Base-by-base conservation (phyloP, 2,888 invertebrate genomes). In the Acleris laterana region DNA sequence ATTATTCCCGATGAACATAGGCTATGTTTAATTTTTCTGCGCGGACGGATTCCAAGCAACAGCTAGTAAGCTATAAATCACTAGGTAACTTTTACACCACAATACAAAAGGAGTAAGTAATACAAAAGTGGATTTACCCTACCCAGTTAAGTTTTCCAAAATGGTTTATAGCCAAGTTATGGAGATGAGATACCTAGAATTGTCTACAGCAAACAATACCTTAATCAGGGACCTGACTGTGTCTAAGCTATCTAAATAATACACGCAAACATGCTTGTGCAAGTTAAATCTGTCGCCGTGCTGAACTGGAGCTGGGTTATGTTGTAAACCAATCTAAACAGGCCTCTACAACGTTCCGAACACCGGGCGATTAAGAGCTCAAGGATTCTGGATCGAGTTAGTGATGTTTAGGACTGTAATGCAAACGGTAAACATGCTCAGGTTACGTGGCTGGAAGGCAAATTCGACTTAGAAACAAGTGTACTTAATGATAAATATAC, bases 371-470 rank as follows among this genome's bases (percentile, higher is more conserved):
- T 57, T 38, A 48, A 71, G 68, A 68, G 82, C 67, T 79, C 83
- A 76, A 62, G 71, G 68, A 66, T 53, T 63, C 59, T 83, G 83
- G 85, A 74, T 72, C 57, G 68, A 71, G 74, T 78, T 72, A 78
- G 79, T 75, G 77, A 78, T 87, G 84, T 85, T 88, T 88, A 83
- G 83, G 79, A 83, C 80, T 81, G 85, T 88, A 86, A 87, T 86
- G 80, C 82, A 77, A 78, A 82, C 76, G 73, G 83, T 80, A 87
- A 86, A 86, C 83, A 85, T 76, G 77, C 74, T 85, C 84, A 82
- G 83, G 80, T 84, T 87, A 85, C 79, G 75, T 72, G 70, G 74
- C 77, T 74, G 66, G 74, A 74, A 72, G 69, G 70, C 68, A 62
- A 53, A 57, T 57, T 57, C 42, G 51, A 57, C 42, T 9, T 50